Percentiles rank a stretch among this genome's conserved stretches.
phyloP scores from a whole-genome alignment of 2,797 vertebrate species.

The Chaunax sp. region DNA sequence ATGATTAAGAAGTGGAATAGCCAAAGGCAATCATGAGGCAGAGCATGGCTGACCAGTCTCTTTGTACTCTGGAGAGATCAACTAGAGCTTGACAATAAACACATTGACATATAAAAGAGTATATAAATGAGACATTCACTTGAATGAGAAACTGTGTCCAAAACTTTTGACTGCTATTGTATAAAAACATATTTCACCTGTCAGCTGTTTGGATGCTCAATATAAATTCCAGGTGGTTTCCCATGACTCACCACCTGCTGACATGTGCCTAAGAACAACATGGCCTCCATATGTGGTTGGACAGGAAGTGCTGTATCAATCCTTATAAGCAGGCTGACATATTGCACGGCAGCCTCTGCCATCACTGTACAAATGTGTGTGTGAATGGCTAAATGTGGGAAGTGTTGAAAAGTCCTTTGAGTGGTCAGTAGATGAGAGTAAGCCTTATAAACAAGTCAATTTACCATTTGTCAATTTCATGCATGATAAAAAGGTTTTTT shows the following conservation, averaged over 20 bases:
- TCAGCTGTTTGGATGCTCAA: not conserved
- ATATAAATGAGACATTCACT: no score
- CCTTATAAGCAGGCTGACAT: no score
- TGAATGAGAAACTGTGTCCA: no score
- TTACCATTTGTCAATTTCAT: not conserved
- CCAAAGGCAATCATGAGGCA: conserved; percentile 20
- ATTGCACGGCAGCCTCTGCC: no score
- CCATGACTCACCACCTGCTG: not conserved
- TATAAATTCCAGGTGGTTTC: not conserved
- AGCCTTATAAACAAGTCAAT: no score
- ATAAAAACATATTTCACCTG: not conserved
- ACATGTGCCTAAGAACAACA: not conserved
- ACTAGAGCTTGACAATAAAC: no score
- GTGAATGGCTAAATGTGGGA: no score
- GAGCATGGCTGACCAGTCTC: not conserved
- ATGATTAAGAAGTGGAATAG: conserved; percentile 37
- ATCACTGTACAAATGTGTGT: no score
- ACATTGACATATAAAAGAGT: no score
- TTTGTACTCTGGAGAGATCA: not conserved
- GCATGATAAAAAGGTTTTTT: not conserved
- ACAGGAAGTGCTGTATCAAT: no score
- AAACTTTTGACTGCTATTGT: no score
- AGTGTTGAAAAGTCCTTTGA: not conserved
- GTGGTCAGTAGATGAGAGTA: no score
- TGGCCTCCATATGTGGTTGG: not conserved